These are phyloP conservation scores for Hydrotaea diabolus DNA, from an alignment of 2,888 invertebrate genomes.

Conservation along the genomic window DNA sequence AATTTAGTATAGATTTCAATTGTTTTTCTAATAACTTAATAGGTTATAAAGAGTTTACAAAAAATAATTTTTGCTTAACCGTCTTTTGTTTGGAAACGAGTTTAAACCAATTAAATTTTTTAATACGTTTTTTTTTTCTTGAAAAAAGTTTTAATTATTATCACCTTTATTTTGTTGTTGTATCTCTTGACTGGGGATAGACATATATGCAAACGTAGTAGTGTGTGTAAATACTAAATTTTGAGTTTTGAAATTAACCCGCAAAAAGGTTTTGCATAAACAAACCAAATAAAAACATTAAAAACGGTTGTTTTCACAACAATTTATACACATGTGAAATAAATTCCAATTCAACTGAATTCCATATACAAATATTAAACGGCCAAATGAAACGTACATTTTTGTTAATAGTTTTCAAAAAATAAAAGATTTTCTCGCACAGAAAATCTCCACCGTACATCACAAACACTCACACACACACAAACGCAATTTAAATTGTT, in stretches of 20 bases:
- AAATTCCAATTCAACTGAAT: too few relatives aligned
- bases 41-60: constrained; percentile 57
- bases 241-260: constrained; percentile 53
- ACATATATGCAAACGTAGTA: constrained; percentile 73
- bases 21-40: constrained; percentile 43
- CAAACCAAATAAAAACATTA: constrained; percentile 32
- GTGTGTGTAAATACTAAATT: constrained; percentile 74
- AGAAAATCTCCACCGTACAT: constrained; percentile 65
- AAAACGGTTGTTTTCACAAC: constrained; percentile 68
- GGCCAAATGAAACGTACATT: constrained; percentile 22
- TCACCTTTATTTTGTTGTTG: neutral
- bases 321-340: constrained; percentile 77
- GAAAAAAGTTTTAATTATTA: neutral
- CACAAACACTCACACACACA: constrained; percentile 69
- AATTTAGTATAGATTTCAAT: constrained; percentile 66
- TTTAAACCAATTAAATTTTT: constrained; percentile 7
- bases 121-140: constrained; percentile 24
- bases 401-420: constrained; percentile 33
- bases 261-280: constrained; percentile 50
- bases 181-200: neutral
- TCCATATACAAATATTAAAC: constrained; percentile 52
- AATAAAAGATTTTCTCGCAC: constrained; percentile 8
- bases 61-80: constrained; percentile 53
- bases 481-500: constrained; percentile 46
- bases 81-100: neutral